Percentiles rank a stretch among this genome's conserved stretches.
Evolutionary conservation across 2,888 invertebrate species (phyloP).

Genomic region (Plusia festucae): DNA sequence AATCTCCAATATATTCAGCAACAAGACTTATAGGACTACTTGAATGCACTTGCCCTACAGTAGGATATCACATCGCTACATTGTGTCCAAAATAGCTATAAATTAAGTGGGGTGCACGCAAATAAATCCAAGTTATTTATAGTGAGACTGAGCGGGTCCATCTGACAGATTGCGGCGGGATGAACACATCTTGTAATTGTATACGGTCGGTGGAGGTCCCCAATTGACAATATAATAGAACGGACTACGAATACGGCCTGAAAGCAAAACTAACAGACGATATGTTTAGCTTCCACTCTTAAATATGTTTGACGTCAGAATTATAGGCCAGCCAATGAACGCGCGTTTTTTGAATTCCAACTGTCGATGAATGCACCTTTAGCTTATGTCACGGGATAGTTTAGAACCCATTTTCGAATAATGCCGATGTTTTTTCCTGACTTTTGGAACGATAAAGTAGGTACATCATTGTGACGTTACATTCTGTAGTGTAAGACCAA

Average conservation of each 20-base stretch:
- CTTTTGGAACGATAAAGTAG: background rate
- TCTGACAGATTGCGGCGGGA: slow-evolving; percentile 83
- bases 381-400: background rate
- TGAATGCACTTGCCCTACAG: slow-evolving; percentile 54
- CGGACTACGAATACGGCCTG: slow-evolving; percentile 50
- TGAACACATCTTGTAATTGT: slow-evolving; percentile 87
- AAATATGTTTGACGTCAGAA: slow-evolving; percentile 18
- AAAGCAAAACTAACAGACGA: slow-evolving; percentile 43
- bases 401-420: background rate
- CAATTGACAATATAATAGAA: slow-evolving; percentile 86
- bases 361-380: slow-evolving; percentile 15
- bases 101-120: slow-evolving; percentile 76
- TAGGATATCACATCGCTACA: slow-evolving; percentile 70
- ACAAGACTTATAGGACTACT: slow-evolving; percentile 34
- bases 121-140: slow-evolving; percentile 85
- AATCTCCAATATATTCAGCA: slow-evolving; percentile 41
- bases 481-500: slow-evolving; percentile 37
- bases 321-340: background rate
- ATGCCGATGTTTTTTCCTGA: background rate
- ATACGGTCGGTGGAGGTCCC: slow-evolving; percentile 77
- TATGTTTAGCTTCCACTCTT: slow-evolving; percentile 38
- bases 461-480: slow-evolving; percentile 14
- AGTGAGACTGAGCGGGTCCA: slow-evolving; percentile 63
- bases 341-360: background rate
- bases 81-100: slow-evolving; percentile 83